These are phyloP conservation scores for Sinocyclocheilus anophthalmus DNA, from an alignment of 2,113 vertebrate species.

Conservation along the genomic window DNA sequence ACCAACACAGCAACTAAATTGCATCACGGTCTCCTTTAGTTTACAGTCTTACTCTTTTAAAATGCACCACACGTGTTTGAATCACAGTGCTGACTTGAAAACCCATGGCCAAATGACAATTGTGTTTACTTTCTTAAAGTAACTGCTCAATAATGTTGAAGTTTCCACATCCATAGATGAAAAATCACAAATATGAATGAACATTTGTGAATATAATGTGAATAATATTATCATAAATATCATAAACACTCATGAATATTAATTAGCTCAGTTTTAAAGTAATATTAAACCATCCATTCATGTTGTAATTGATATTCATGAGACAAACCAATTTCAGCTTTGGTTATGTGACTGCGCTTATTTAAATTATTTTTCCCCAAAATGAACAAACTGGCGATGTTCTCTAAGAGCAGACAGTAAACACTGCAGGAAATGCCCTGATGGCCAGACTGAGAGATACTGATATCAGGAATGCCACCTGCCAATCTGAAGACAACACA, in stretches of 20 bases:
- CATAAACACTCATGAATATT: too few relatives aligned
- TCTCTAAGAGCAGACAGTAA: not conserved
- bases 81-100: not conserved
- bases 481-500: constrained; percentile 4
- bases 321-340: not conserved
- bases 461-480: not conserved
- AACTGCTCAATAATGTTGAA: not conserved
- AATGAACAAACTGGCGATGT: not conserved
- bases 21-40: not conserved
- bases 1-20: not conserved
- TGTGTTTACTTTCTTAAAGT: not conserved
- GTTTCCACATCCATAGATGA: not conserved
- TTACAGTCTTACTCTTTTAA: constrained; percentile 1
- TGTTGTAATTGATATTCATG: not conserved
- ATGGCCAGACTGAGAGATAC: not conserved
- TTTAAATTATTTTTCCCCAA: not conserved
- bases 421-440: constrained; percentile 14
- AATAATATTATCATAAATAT: too few relatives aligned
- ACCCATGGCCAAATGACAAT: not conserved
- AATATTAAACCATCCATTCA: too few relatives aligned
- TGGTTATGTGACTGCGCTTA: not conserved
- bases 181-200: too few relatives aligned
- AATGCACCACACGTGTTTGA: not conserved
- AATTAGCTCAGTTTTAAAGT: too few relatives aligned
- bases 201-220: too few relatives aligned